A percentile compares a stretch with the other conserved stretches of the same genome.
Conservation (phyloP, 23 tunicate genomes). For the Halocynthia aurantium region DNA sequence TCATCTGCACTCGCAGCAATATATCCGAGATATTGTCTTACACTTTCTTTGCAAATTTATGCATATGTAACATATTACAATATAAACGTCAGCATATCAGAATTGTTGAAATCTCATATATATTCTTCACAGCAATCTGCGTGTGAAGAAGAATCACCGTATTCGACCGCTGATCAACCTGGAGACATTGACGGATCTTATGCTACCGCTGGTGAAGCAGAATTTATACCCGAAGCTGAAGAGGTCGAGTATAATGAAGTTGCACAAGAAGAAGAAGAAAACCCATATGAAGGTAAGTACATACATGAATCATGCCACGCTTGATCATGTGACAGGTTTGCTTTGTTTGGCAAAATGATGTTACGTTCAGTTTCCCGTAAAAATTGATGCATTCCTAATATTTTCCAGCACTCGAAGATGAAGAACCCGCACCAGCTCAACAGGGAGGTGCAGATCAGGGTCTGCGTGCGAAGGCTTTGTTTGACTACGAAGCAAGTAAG, state of each 20-base stretch:
- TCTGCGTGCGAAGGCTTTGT: slow-evolving; percentile 83
- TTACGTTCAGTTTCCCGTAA: no score
- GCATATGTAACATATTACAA: no score
- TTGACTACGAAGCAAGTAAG: slow-evolving; percentile 92
- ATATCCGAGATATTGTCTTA: no score
- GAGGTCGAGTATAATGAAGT: slow-evolving; percentile 8
- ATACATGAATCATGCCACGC: not conserved
- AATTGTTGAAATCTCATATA: no score
- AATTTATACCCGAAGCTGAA: slow-evolving; percentile 14
- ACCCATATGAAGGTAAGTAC: slow-evolving; percentile 58
- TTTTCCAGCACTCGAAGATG: slow-evolving; percentile 13
- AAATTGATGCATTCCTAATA: no score
- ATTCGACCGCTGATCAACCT: not conserved
- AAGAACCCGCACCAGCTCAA: slow-evolving; percentile 8
- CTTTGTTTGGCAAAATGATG: no score
- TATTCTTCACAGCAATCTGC: not conserved
- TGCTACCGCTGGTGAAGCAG: not conserved
- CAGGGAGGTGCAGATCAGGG: slow-evolving; percentile 32
- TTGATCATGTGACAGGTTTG: no score
- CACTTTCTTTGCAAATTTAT: no score
- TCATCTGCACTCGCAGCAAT: no score
- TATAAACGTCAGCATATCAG: no score
- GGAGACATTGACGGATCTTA: not conserved
- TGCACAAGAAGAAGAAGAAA: slow-evolving; percentile 32
- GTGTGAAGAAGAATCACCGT: slow-evolving; percentile 15